Base-by-base conservation (phyloP, 2,113 vertebrate genomes). In the Gallinago paraguaiae region DNA sequence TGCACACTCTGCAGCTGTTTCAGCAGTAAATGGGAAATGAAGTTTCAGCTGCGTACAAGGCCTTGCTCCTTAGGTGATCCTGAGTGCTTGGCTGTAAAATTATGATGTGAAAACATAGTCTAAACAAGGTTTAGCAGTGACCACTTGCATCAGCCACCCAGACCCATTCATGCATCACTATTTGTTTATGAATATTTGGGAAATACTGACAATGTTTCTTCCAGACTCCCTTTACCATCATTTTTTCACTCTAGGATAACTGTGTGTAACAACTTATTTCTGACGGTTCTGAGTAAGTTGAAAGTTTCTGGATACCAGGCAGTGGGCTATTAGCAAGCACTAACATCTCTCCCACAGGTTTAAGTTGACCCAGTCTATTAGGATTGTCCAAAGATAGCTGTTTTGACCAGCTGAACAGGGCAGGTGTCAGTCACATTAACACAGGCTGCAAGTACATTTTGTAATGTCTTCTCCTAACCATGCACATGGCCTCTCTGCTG, bases 401-500 rank as follows among this genome's bases (percentile, higher is more conserved):
- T 37, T 77, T 70, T 64, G 11, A 7, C 35, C 68, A 65, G 27
- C 20, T 82, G 71, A 28, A 15, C 39, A 11, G 37, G 37, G 13
- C 39, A 22, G 3, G 35, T 17, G 51, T 22, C 14, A 17, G 30
- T 68, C 45, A 30, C 1, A 2, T 27, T 39, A 74, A 14, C 33
- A 65, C 4, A 46, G 77, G 33, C 17, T 61, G 41, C 17, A 28
- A 37, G 12, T 3, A 6, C 27, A 14, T 39, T 37, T 63, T 23
- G 18, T 33, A 35, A 1, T 5, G 48, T 24, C 10, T 31, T 45
- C 30, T 76, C 11, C 41, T 41, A 64, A n/a, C 7, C 5, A 0
- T 60, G 54, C 12, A 0, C 4, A 2, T 5, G 33, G 33, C 9
- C 10, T 22, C 1, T 7, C 19, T 8, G 7, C 48, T 60, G 64